These are phyloP conservation scores for Osmerus eperlanus DNA, from an alignment of 2,113 vertebrate genomes.

Conservation along the genomic window DNA sequence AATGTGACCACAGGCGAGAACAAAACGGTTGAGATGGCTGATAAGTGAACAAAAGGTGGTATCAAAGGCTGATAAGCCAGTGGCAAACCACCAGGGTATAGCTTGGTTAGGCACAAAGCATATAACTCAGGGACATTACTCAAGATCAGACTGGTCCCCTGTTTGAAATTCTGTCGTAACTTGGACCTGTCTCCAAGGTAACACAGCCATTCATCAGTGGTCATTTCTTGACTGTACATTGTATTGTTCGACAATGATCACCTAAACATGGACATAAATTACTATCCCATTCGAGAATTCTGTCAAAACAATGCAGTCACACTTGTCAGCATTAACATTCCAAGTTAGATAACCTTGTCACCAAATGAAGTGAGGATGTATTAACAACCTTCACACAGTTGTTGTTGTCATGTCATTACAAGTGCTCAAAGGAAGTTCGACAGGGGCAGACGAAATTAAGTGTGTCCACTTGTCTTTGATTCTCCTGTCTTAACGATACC, in stretches of 20 bases:
- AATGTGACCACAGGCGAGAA: background rate
- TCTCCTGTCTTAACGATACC: constrained; percentile 17
- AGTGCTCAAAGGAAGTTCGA: background rate
- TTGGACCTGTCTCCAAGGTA: too few relatives aligned
- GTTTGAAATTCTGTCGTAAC: too few relatives aligned
- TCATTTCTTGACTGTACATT: too few relatives aligned
- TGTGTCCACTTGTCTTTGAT: constrained; percentile 20
- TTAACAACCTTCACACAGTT: background rate
- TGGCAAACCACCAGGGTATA: background rate
- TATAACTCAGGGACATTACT: too few relatives aligned
- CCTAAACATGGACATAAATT: too few relatives aligned
- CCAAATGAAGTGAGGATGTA: background rate
- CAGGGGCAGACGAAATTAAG: constrained; percentile 4
- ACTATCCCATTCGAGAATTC: too few relatives aligned
- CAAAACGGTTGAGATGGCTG: background rate
- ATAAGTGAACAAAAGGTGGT: constrained; percentile 2
- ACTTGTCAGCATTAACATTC: background rate
- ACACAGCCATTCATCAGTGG: too few relatives aligned
- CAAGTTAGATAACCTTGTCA: background rate
- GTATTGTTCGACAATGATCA: too few relatives aligned
- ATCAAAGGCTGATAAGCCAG: background rate
- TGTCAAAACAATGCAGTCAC: background rate
- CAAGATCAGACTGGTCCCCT: too few relatives aligned
- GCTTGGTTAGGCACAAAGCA: too few relatives aligned
- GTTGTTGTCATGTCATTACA: constrained; percentile 2